These are phyloP conservation scores for Reticulitermes lucifugus DNA, from an alignment of 2,888 invertebrate species.

Conservation along the genomic window DNA sequence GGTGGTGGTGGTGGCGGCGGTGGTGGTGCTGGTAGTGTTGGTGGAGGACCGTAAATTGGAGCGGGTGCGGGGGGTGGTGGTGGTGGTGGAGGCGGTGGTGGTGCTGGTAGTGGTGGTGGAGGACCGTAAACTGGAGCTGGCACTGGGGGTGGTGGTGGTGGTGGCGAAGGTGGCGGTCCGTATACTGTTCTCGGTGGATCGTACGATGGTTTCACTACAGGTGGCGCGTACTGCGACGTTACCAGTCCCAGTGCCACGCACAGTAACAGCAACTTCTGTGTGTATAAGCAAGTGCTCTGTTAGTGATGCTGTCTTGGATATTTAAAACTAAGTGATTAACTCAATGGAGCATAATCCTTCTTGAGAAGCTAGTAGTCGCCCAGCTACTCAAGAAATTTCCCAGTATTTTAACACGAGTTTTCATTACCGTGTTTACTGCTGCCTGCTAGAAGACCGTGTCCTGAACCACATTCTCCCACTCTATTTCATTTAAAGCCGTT, in stretches of 20 bases:
- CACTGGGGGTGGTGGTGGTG: conserved; percentile 14
- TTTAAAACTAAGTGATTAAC: no score
- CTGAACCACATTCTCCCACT: no score
- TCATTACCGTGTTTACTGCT: no score
- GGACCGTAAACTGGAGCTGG: conserved; percentile 14
- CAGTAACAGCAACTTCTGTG: conserved; percentile 16
- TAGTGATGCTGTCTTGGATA: no score
- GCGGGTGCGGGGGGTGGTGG: conserved; percentile 7
- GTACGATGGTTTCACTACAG: not conserved
- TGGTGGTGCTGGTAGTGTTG: not conserved
- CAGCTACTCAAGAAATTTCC: no score
- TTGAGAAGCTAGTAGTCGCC: not conserved
- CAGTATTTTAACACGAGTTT: no score
- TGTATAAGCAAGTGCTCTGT: no score
- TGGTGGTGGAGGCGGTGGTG: not conserved
- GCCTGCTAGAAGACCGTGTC: no score
- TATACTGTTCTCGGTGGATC: conserved; percentile 4
- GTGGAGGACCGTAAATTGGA: not conserved
- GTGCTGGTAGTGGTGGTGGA: not conserved
- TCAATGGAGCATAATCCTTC: no score
- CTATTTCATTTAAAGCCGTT: not conserved
- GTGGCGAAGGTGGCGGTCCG: conserved; percentile 8
- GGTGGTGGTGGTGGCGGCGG: not conserved
- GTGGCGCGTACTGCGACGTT: not conserved
- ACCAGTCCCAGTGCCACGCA: not conserved